Base-by-base conservation (phyloP, 2,888 invertebrate genomes). In the Mamestra brassicae region DNA sequence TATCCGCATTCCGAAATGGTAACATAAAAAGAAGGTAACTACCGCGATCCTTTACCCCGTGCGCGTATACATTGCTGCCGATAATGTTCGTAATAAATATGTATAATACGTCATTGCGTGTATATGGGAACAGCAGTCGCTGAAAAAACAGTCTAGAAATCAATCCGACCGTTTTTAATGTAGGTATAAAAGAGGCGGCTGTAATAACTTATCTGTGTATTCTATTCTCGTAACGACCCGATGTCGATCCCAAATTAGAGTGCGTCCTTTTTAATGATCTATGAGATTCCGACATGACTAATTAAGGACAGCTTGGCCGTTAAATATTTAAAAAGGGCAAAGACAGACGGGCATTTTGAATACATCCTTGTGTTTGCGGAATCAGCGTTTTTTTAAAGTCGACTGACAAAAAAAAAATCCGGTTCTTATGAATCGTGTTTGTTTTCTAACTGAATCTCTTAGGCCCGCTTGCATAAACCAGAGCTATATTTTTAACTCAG, bases 221-320 rank as follows among this genome's bases (percentile, higher is more conserved):
- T 69, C 81, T 80, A 81, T 74, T 84, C 62, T 54, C 50, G 68
- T 58, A 57, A 52, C 66, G 17, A 83, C 63, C 26, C 63, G 66
- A n/a, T n/a, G 74, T 64, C 61, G 52, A 58, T 62, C 58, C 69
- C 69, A 52, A 81, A 71, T 80, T 74, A 71, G 81, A 69, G 71
- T n/a, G 54, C 74, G 68, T 60, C 84, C 80, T 84, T 84, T 84
- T 80, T 71, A 81, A 81, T 84, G 17, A 60, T 81, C 71, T 66
- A 71, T 79, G 80, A 47, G 74, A 72, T 78, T 77, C 68, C 78
- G 67, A 77, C 69, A 70, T 42, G 26, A 42, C 62, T 67, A 73
- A 78, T 83, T 80, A 66, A 76, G 65, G 74, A 36, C 62, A 69
- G 82, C 4, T 65, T 62, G 47, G 11, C 36, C 36, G 36, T 42